These are phyloP conservation scores for Vanessa atalanta DNA, from an alignment of 1,140 invertebrate species.

Conservation along the genomic window DNA sequence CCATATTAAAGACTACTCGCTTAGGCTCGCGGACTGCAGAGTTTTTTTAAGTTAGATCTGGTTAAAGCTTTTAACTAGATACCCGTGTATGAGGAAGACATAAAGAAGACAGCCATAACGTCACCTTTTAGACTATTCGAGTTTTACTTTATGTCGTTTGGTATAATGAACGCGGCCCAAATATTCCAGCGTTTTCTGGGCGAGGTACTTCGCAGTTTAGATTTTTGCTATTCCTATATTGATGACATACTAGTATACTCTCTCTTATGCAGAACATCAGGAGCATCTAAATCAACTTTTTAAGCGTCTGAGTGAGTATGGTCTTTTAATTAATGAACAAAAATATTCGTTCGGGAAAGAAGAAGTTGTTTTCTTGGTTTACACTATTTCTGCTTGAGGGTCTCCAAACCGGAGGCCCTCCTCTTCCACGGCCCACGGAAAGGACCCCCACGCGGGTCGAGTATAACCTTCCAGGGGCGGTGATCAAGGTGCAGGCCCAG, in stretches of 20 bases:
- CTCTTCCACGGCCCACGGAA: too few species aligned
- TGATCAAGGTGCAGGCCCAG: too few species aligned
- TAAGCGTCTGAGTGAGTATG: not conserved
- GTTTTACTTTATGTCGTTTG: slow-evolving; percentile 63
- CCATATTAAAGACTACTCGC: slow-evolving; percentile 40
- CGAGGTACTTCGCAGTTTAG: too few species aligned
- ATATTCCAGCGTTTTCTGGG: too few species aligned
- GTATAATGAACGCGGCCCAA: slow-evolving; percentile 11
- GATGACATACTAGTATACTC: not conserved
- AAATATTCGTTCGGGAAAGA: not conserved
- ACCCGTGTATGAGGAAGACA: slow-evolving; percentile 51
- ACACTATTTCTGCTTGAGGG: not conserved
- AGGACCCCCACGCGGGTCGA: too few species aligned
- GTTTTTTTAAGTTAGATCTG: slow-evolving; percentile 77
- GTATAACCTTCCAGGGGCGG: too few species aligned
- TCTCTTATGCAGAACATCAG: not conserved
- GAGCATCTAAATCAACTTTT: not conserved
- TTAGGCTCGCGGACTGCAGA: slow-evolving; percentile 9
- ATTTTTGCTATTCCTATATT: not conserved
- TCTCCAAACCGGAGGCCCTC: too few species aligned
- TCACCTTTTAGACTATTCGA: slow-evolving; percentile 60
- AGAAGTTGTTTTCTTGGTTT: not conserved
- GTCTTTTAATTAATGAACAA: not conserved
- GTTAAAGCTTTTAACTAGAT: slow-evolving; percentile 77
- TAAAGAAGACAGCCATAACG: slow-evolving; percentile 56